A percentile compares a stretch with the other conserved stretches of the same genome.
Evolutionary conservation across 2,113 vertebrate species (phyloP).

Genomic region (Capreolus pygargus): DNA sequence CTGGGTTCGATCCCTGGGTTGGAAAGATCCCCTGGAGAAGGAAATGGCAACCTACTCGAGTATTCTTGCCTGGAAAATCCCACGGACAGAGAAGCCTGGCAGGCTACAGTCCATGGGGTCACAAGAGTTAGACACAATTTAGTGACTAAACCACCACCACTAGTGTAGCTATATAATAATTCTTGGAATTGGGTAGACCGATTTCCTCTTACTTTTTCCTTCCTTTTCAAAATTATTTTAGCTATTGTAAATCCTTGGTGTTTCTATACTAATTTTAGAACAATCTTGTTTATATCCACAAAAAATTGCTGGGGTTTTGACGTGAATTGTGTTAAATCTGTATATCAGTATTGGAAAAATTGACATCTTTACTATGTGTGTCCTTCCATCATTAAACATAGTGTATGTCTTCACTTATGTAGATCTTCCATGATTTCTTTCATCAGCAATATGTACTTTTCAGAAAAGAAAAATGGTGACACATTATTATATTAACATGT

Average conservation of each 20-base stretch:
- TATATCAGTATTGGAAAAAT: background rate
- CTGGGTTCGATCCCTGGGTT: background rate
- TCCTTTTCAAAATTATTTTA: background rate
- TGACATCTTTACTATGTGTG: background rate
- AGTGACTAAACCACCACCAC: background rate
- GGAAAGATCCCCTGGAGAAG: background rate
- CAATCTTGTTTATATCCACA: background rate
- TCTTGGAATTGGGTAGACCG: background rate
- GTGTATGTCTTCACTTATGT: background rate
- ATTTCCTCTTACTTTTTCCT: background rate
- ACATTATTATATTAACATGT: background rate
- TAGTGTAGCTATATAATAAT: background rate
- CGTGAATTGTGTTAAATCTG: background rate
- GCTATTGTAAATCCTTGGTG: background rate
- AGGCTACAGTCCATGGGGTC: background rate
- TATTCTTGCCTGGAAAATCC: background rate
- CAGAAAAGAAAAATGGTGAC: background rate
- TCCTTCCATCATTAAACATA: background rate
- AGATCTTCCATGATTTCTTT: background rate
- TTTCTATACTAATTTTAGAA: background rate
- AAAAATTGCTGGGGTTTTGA: background rate
- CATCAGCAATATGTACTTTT: background rate
- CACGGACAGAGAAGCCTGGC: background rate
- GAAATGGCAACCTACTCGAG: background rate
- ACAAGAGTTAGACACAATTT: accelerated